These are phyloP conservation scores for Cyclura pinguis DNA, from an alignment of 2,797 vertebrate species.

Conservation along the genomic window DNA sequence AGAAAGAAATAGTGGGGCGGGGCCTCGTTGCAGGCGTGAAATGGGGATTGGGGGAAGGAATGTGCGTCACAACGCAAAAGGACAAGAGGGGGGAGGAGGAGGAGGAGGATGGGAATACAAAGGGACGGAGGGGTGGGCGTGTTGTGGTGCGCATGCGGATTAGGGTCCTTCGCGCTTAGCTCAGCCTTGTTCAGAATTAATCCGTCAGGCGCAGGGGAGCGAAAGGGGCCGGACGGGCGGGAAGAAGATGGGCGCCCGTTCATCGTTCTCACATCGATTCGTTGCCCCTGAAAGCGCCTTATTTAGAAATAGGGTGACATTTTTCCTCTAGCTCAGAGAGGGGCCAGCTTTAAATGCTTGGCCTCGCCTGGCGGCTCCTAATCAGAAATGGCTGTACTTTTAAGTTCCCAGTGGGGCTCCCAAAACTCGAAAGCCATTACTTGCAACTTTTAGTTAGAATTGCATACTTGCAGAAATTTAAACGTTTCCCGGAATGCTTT, in stretches of 20 bases:
- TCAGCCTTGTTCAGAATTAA: no score
- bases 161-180: no score
- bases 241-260: background rate
- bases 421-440: no score
- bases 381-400: background rate
- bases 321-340: background rate
- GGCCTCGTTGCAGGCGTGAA: no score
- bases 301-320: background rate
- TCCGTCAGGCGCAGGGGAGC: no score
- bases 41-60: no score
- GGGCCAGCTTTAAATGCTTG: background rate
- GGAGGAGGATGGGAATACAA: accelerated
- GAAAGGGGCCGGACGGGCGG: accelerated
- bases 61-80: no score
- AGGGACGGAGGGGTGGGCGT: background rate
- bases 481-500: background rate
- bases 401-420: background rate
- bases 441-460: background rate
- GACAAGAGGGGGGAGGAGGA: no score
- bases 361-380: background rate
- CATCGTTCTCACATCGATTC: background rate
- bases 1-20: no score
- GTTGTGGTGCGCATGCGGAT: background rate
- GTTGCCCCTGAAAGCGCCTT: background rate
- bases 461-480: background rate